Evolutionary conservation across 30 jellyfish, hydroid and myxozoan genomes (phyloP).

Genomic region (Hydractinia echinata): DNA sequence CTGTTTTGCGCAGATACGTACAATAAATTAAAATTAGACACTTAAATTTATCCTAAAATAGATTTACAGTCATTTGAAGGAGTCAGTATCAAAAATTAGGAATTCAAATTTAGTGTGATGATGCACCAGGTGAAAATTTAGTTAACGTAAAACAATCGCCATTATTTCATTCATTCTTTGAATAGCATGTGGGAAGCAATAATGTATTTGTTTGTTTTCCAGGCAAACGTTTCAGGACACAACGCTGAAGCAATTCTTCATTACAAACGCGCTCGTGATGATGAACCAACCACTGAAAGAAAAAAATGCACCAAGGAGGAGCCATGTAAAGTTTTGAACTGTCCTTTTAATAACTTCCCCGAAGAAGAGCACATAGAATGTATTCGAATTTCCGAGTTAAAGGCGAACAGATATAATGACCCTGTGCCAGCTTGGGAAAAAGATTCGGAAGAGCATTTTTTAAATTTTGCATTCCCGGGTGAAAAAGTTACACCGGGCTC

Average conservation of each 20-base stretch:
- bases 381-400: constrained; percentile 58
- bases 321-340: constrained; percentile 65
- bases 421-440: constrained; percentile 59
- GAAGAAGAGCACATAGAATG: constrained; percentile 48
- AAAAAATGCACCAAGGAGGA: constrained; percentile 43
- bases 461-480: constrained; percentile 86
- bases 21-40: background rate
- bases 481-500: constrained; percentile 82
- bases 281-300: constrained; percentile 59
- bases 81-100: too few relatives aligned
- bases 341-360: constrained; percentile 80
- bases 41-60: background rate
- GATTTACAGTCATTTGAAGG: too few relatives aligned
- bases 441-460: constrained; percentile 72
- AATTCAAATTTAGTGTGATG: too few relatives aligned
- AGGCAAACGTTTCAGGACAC: constrained; percentile 27
- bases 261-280: constrained; percentile 57
- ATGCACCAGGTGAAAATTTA: background rate
- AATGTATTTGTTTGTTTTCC: background rate
- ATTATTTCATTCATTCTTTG: background rate
- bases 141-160: background rate
- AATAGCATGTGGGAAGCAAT: background rate
- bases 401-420: constrained; percentile 45
- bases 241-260: constrained; percentile 71
- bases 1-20: too few relatives aligned